Evolutionary conservation across 37 sponge, comb jelly and placozoan genomes (phyloP).

Genomic region (Geodia barretti): DNA sequence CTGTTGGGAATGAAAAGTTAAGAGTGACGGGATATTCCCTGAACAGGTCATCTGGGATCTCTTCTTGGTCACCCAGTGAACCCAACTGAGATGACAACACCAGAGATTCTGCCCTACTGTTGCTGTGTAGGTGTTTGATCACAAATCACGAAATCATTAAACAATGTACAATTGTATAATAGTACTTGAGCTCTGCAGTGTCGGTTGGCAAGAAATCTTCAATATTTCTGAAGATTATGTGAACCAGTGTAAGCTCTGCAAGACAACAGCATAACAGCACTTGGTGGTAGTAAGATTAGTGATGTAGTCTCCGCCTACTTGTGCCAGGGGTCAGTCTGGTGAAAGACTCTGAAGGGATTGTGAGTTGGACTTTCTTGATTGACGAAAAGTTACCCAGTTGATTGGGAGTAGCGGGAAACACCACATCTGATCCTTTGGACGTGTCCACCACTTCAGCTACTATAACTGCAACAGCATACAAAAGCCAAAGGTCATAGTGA

Average conservation of each 20-base stretch:
- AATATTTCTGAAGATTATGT: constrained; percentile 32
- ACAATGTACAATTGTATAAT: no score
- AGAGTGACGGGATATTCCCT: constrained; percentile 41
- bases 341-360: constrained; percentile 18
- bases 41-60: background rate
- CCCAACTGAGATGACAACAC: constrained; percentile 45
- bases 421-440: no score
- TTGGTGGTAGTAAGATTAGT: no score
- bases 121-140: background rate
- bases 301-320: no score
- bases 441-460: no score
- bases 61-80: constrained; percentile 12
- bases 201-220: constrained; percentile 28
- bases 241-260: constrained; percentile 6
- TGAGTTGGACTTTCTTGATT: constrained; percentile 35
- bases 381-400: no score
- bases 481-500: no score
- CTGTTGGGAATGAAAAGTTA: constrained; percentile 25
- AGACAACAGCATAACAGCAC: background rate
- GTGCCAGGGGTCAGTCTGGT: no score
- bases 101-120: constrained; percentile 31
- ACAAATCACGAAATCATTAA: background rate
- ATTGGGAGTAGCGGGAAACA: no score
- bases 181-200: background rate
- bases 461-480: no score